Evolutionary conservation across 2,888 invertebrate genomes (phyloP).

Genomic region (Oeneis ivallda): DNA sequence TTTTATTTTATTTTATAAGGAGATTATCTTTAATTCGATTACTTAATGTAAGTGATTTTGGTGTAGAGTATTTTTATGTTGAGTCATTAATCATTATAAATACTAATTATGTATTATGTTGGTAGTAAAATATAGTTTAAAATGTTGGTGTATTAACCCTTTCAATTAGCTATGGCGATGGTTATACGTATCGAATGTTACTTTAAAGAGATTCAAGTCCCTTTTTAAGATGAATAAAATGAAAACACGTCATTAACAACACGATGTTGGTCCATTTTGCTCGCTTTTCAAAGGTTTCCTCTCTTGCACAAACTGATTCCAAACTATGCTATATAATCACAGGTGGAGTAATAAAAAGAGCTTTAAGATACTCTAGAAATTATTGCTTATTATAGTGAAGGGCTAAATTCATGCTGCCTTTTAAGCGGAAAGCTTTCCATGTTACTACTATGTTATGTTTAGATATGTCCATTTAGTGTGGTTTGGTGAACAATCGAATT

Average conservation of each 20-base stretch:
- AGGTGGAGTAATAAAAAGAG: background rate
- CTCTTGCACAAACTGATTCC: background rate
- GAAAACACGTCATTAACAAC: background rate
- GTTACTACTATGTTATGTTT: too few relatives aligned
- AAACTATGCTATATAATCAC: background rate
- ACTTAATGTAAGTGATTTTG: conserved; percentile 36
- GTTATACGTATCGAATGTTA: conserved; percentile 36
- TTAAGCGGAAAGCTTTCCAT: background rate
- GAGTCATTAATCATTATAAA: conserved; percentile 54
- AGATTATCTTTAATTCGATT: conserved; percentile 35
- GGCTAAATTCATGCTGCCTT: background rate
- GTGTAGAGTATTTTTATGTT: conserved; percentile 44
- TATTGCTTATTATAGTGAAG: background rate
- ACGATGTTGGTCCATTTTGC: background rate
- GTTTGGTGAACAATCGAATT: background rate
- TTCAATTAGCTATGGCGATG: conserved; percentile 32
- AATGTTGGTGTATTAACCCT: conserved; percentile 38
- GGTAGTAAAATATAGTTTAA: conserved; percentile 42
- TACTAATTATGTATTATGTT: conserved; percentile 35
- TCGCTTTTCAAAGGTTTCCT: background rate
- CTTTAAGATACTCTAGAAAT: background rate
- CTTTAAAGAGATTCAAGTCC: background rate
- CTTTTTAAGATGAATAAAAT: background rate
- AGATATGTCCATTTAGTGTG: background rate
- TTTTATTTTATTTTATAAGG: conserved; percentile 31